Conservation (phyloP, 2,888 invertebrate species). For the Lasius fuliginosus region DNA sequence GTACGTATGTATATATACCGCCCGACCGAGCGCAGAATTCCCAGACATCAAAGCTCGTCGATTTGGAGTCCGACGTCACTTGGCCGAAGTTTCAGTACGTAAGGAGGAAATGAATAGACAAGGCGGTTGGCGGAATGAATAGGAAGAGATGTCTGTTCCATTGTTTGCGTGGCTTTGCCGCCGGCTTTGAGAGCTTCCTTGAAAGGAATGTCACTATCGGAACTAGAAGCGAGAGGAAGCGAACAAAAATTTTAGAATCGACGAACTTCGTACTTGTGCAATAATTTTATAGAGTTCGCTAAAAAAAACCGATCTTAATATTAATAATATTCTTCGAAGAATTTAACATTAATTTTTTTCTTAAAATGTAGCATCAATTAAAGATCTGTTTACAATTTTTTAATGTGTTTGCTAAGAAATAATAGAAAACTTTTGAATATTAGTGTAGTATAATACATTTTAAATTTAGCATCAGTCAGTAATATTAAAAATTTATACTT, state of each 20-base stretch:
- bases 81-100: constrained; percentile 33
- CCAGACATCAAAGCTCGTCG: constrained; percentile 49
- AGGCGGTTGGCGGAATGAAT: constrained; percentile 38
- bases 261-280: not conserved
- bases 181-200: constrained; percentile 20
- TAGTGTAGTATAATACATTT: not conserved
- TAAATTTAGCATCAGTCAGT: not conserved
- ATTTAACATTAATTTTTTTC: not conserved
- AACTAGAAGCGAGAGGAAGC: not conserved
- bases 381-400: not conserved
- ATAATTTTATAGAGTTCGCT: not conserved
- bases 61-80: constrained; percentile 35
- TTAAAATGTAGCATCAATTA: not conserved
- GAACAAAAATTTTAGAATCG: not conserved
- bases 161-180: constrained; percentile 47
- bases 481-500: not conserved
- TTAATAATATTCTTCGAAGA: not conserved
- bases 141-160: constrained; percentile 36
- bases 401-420: not conserved
- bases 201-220: constrained; percentile 6
- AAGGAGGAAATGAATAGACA: constrained; percentile 53
- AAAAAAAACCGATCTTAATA: not conserved
- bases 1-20: constrained; percentile 8
- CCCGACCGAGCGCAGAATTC: constrained; percentile 30
- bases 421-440: not conserved